Evolutionary conservation across 2,888 invertebrate species (phyloP), one percentile per base, ranked within the genome.

Genomic region (Helobdella robusta): DNA sequence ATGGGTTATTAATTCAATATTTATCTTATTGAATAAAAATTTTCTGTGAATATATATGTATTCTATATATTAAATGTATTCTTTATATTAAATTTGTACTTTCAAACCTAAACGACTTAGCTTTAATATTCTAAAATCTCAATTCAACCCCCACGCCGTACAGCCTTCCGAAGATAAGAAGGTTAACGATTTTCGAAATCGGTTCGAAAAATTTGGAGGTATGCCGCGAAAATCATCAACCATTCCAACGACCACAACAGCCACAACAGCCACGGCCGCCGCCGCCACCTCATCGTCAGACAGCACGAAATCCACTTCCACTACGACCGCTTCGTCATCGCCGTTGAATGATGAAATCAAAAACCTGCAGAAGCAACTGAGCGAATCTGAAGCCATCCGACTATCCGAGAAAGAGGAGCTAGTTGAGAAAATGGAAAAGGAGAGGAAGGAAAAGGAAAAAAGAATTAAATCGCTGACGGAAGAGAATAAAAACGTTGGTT

Each of bases 361-460:
- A 20, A 67, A 69, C 6, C 68, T 77, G 6, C 76, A 77, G 71
- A 71, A 72, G 4, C 75, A 76, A 67, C 68, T 77, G 11, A 70
- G 72, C 40, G 70, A 73, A 36, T 71, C 75, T 32, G 76, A 77
- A 35, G 73, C 74, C 56, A 73, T 72, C 18, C 68, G 73, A 52
- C 68, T 73, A 0, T 68, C 70, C 25, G 76, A 75, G 44, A 71
- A 72, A 64, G 86, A 86, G 73, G 89, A 89, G 70, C 80, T 90
- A 34, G 85, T 87, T 70, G 86, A 87, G 2, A 88, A 88, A 80
- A 76, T 87, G 32, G 81, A 75, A 52, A 67, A 65, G 32, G 71
- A 73, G 28, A 66, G 73, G 44, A 66, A 68, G 48, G 68, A 64
- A 40, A 65, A 60, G 32, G 64, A 67, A 36, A 32, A 59, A 34